A percentile compares a stretch with the other conserved stretches of the same genome.
These are phyloP conservation scores for Mamestra brassicae DNA, from an alignment of 2,888 invertebrate genomes.

Conservation along the genomic window DNA sequence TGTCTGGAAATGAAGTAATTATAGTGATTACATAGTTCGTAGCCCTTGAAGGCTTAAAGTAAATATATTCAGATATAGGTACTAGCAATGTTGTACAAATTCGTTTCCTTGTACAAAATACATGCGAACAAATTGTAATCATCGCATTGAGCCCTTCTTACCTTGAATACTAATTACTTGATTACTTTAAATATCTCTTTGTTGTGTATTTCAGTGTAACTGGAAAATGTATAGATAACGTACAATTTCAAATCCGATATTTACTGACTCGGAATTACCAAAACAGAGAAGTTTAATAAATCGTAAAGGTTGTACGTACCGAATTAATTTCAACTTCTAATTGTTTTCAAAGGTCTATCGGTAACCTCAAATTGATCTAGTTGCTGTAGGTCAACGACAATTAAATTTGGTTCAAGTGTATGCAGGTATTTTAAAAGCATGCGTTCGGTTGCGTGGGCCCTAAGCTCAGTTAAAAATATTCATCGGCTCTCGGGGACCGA, in stretches of 20 bases:
- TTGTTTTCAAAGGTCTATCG: conserved; percentile 57
- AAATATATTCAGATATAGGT: conserved; percentile 30
- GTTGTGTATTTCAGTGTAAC: conserved; percentile 55
- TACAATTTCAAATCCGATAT: background rate
- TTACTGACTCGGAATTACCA: background rate
- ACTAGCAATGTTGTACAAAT: conserved; percentile 42
- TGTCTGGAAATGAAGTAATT: conserved; percentile 34
- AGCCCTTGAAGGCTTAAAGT: conserved; percentile 53
- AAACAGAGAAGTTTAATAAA: background rate
- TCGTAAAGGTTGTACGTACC: background rate
- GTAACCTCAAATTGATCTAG: conserved; percentile 58
- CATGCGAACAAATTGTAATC: conserved; percentile 55
- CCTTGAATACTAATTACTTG: conserved; percentile 84
- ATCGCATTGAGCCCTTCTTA: conserved; percentile 71
- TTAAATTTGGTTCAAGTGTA: conserved; percentile 64
- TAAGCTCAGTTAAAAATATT: conserved; percentile 73
- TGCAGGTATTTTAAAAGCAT: conserved; percentile 62
- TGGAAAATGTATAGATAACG: conserved; percentile 6
- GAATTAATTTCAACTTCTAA: conserved; percentile 25
- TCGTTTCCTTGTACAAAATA: conserved; percentile 64
- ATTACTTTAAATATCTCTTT: conserved; percentile 71
- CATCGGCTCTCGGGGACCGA: conserved; percentile 68
- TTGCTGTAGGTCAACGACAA: conserved; percentile 61
- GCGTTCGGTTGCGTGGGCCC: conserved; percentile 70
- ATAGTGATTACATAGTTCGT: conserved; percentile 41